Evolutionary conservation across 2,888 invertebrate genomes (phyloP), one percentile per base, ranked within the genome.

Genomic region (Mythimna impura): DNA sequence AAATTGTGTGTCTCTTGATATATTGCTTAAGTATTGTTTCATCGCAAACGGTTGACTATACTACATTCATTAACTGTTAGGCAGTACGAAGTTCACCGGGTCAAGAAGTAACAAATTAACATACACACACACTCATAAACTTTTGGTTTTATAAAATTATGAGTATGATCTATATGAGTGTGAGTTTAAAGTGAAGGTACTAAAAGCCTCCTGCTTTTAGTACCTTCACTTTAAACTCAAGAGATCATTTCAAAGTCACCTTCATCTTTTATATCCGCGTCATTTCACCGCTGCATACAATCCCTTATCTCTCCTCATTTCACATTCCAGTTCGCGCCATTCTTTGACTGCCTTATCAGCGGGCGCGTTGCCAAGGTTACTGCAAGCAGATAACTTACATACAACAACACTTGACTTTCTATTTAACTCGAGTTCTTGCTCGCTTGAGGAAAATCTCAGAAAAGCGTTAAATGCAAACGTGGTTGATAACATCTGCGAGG

Each of bases 281-380:
- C 12, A 61, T 65, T 69, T 64, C 50, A 30, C 17, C 55, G 52
- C 50, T 62, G 65, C 72, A 77, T 57, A 77, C 47, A 82, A 61
- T 55, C n/a, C 8, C 52, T 69, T 74, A 74, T 71, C 74, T 57
- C 0, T 5, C 9, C 64, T 63, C 75, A 75, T 75, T 75, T 63
- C 22, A 75, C 71, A 80, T 82, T 75, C 71, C 22, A 66, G 68
- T 82, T 57, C 5, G 34, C 66, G n/a, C 74, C 55, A 58, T 82
- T 81, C 71, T 80, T 80, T 58, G 61, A 58, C 58, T 71, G 52
- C 14, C 55, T 73, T 81, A 81, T 81, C 81, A 60, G 60, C 58
- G 57, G 65, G 80, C 75, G 54, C 50, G 25, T 52, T 66, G 81
- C 83, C 81, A 81, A 67, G 75, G 65, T 81, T 66, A 75, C 81